Base-by-base conservation (phyloP, 2,797 vertebrate species). In the Momotus momota region DNA sequence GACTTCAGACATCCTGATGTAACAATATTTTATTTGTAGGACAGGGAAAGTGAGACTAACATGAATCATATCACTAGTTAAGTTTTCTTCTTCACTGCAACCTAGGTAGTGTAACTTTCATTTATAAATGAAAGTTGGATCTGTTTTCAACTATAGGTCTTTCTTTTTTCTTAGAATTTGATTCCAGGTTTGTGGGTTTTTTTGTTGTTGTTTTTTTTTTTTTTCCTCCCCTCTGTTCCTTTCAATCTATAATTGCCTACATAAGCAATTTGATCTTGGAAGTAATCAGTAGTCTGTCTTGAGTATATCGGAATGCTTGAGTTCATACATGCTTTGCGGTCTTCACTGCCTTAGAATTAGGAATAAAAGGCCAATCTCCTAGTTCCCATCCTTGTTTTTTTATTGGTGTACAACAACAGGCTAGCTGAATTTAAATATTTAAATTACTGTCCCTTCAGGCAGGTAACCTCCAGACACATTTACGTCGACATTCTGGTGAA, bases 391-490 rank as follows among this genome's bases (percentile, higher is more conserved):
- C 5, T 31, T 58, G 10, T 10, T 10, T 48, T 67, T 74, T 64
- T 7, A 48, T 57, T 61, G 84, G 11, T 54, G 12, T 73, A 14
- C 31, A 46, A 4, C 19, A 86, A 22, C 21, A 70, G 69, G 9
- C 41, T 89, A 73, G 22, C 62, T 88, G 61, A 62, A 73, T 65
- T 93, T 62, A 91, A 93, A 61, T 71, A 14, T 65, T 31, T 81
- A 61, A 48, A 79, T 93, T 65, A 9, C 81, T 97, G 62, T 97
- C 7, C 65, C 92, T 89, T 87, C 95, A 99, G 99, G 99, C 99
- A 52, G 99, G 99, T 64, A 99, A 99, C 96, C 98, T 99, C 91
- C 99, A 99, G 97, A 99, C 99, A 60, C 99, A 99, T 97, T 97
- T 99, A 88, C 98, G 99, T 11, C 98, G 99, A 55, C 99, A 99